Conservation (phyloP, 2,888 invertebrate species). For the Gari tellinella region DNA sequence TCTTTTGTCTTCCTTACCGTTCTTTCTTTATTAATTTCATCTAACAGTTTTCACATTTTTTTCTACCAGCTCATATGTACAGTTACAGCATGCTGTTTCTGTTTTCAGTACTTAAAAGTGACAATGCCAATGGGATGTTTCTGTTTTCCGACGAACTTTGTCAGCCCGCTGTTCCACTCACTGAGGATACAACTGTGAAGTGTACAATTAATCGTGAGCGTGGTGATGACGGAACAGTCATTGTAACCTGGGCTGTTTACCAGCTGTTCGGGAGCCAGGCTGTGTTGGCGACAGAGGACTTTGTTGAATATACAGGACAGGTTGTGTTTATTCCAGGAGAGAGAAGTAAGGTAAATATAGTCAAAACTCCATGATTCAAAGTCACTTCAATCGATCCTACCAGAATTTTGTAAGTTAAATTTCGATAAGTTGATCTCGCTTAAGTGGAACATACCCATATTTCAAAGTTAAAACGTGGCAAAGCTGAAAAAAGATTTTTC, state of each 20-base stretch:
- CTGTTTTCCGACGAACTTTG: constrained; percentile 77
- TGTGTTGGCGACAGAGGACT: constrained; percentile 67
- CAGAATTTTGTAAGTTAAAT: no score
- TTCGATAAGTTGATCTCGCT: no score
- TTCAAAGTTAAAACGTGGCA: no score
- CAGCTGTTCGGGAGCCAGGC: constrained; percentile 51
- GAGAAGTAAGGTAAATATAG: constrained; percentile 67
- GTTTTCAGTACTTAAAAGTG: constrained; percentile 82
- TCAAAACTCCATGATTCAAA: no score
- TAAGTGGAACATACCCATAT: no score
- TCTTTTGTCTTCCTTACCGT: no score
- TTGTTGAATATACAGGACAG: constrained; percentile 73
- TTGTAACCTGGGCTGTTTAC: constrained; percentile 76
- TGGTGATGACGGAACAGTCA: constrained; percentile 79
- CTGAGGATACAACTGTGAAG: constrained; percentile 64
- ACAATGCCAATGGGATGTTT: constrained; percentile 83
- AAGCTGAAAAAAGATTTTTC: no score
- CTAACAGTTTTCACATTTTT: no score
- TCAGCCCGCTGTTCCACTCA: constrained; percentile 58
- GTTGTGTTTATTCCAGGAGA: constrained; percentile 79
- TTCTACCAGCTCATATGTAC: no score
- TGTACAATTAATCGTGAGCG: constrained; percentile 76
- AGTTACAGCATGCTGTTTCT: constrained; percentile 9
- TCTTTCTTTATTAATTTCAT: no score
- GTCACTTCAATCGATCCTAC: no score